These are phyloP conservation scores for Hemitrygon akajei DNA, from an alignment of 2,797 vertebrate species.

Conservation along the genomic window DNA sequence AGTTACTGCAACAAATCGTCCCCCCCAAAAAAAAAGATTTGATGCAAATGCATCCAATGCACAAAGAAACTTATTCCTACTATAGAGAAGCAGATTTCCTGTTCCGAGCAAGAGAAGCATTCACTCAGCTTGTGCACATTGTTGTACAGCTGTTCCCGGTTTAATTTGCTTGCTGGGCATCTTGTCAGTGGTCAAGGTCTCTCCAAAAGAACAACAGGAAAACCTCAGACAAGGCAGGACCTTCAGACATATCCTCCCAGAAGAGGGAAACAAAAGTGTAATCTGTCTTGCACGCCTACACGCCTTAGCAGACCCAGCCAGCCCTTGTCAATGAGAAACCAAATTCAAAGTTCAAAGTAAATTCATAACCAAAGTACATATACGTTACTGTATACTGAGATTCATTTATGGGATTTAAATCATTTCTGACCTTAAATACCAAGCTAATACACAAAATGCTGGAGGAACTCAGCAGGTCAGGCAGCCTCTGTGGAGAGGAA, in stretches of 20 bases:
- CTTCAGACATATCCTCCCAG: constrained; percentile 49
- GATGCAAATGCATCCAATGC: not conserved
- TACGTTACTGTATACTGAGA: too few species aligned
- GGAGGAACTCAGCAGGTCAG: too few species aligned
- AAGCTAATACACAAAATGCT: too few species aligned
- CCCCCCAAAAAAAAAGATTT: constrained; percentile 5
- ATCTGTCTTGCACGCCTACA: constrained; percentile 46
- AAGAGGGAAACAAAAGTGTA: constrained; percentile 40
- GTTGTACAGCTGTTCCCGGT: constrained; percentile 49
- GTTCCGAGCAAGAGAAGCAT: constrained; percentile 1
- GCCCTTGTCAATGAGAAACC: too few species aligned
- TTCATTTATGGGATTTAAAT: not conserved
- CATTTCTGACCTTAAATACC: not conserved
- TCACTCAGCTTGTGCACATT: not conserved
- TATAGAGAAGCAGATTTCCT: constrained; percentile 29
- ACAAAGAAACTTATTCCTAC: not conserved
- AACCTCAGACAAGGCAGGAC: constrained; percentile 48
- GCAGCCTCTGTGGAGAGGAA: too few species aligned
- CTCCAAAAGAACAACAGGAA: constrained; percentile 55
- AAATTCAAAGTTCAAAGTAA: too few species aligned
- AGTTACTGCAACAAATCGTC: not conserved
- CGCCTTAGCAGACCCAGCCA: not conserved
- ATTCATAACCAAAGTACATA: too few species aligned
- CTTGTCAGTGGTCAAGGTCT: constrained; percentile 47
- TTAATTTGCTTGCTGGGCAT: constrained; percentile 49